A percentile compares a stretch with the other conserved stretches of the same genome.
Evolutionary conservation across 2,797 vertebrate species (phyloP).

Genomic region (Alosa sapidissima): DNA sequence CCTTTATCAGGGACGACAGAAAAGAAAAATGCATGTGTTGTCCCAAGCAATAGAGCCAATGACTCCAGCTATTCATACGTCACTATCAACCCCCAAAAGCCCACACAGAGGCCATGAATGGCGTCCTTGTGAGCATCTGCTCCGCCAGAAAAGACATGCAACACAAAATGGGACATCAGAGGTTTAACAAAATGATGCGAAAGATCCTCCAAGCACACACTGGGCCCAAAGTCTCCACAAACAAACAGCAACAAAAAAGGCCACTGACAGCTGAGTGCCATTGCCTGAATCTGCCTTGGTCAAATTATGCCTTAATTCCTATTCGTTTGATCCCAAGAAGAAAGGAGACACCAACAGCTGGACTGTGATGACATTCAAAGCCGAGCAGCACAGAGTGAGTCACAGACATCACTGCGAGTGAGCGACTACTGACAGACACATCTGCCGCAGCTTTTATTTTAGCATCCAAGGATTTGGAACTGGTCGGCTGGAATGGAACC

Average conservation of each 20-base stretch:
- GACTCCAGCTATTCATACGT: conserved; percentile 28
- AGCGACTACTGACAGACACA: not conserved
- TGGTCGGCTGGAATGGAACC: conserved; percentile 42
- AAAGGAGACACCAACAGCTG: not conserved
- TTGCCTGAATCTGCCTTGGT: not conserved
- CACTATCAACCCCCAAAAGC: conserved; percentile 19
- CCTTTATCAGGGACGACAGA: conserved; percentile 14
- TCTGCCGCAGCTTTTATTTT: conserved; percentile 25
- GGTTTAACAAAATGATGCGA: conserved; percentile 1
- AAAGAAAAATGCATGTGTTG: not conserved
- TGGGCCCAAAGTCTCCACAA: not conserved
- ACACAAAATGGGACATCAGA: conserved; percentile 28
- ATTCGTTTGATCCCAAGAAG: not conserved
- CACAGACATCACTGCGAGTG: not conserved
- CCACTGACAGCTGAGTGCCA: not conserved
- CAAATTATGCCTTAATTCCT: not conserved
- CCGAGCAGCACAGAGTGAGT: not conserved
- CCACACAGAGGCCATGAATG: conserved; percentile 35
- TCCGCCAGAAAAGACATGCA: conserved; percentile 20
- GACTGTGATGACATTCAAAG: not conserved
- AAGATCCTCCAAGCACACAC: not conserved
- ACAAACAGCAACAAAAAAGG: not conserved
- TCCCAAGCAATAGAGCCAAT: conserved; percentile 24
- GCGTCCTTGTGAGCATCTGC: conserved; percentile 29
- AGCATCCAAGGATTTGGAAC: conserved; percentile 27